Base-by-base conservation (phyloP, 2,888 invertebrate genomes). In the Muschampia plurimacula region DNA sequence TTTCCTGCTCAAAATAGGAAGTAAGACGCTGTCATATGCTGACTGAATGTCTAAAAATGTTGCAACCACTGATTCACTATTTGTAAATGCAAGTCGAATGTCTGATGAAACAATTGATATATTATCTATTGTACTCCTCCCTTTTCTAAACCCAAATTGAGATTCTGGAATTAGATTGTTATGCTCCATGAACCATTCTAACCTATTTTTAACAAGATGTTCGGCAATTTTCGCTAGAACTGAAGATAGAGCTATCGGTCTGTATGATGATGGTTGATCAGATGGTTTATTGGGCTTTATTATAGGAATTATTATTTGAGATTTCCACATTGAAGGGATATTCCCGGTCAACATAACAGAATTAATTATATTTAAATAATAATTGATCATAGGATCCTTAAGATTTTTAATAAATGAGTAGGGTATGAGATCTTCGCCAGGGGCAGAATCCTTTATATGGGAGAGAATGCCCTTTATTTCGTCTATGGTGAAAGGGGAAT, bases 61-160 rank as follows among this genome's bases (percentile, higher is more conserved):
- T 28, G 60, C 60, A 60, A 46, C 68, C 49, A 44, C 60, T 8
- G 68, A 68, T 59, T 68, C 57, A 68, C n/a, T 67, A 41, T 52
- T 28, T 22, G 57, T 67, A 41, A 39, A 55, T 8, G 57, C 57
- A 59, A 68, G 39, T 10, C 60, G 60, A n/a, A 68, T 68, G 28
- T 68, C 68, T 95, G 15, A 52, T 52, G 52, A 52, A 52, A 52
- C 22, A 2, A 22, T 7, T 22, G 55, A 22, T 10, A 55, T 22
- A 9, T 22, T 55, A 8, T 55, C 22, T 15, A 55, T 22, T 55
- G 22, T 55, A 10, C 22, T 9, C 22, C 22, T 55, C 2, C 55
- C 22, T 55, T 55, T 55, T n/a, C 22, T 55, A 22, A 22, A 55
- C 15, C 55, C 22, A 55, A 55, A 55, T 22, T 55, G 55, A 9